Evolutionary conservation across 1,140 invertebrate genomes (phyloP), one percentile per base, ranked within the genome.

Genomic region (Listronotus bonariensis): DNA sequence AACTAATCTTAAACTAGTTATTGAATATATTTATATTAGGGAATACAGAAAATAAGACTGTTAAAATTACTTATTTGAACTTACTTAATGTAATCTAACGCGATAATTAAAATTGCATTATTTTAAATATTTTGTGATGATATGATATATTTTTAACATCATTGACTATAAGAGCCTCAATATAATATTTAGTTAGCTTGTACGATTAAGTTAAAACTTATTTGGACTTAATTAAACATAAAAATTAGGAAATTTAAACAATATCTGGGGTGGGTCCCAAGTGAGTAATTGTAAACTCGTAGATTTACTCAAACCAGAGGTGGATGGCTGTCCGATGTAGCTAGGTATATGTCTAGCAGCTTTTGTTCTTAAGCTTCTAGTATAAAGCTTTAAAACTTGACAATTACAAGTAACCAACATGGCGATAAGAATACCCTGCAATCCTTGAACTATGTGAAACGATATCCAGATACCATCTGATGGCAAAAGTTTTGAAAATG

Each of bases 401-500:
- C 85, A 87, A 75, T 88, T 88, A 75, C 87, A 88, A 7, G 86
- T 86, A 53, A 87, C 86, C 53, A 85, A 81, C 62, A 88, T 75
- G 3, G 87, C 83, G 9, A 87, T 82, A 32, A 85, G 78, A 38
- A 87, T 81, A 20, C 87, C 87, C 78, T 88, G 82, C 68, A 83
- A 72, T 8, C 76, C 76, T 65, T 82, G 80, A 15, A 75, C 74
- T 12, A 82, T 74, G 68, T 82, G 80, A 73, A 81, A 84, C 11
- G 77, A 74, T 40, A 82, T 77, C 80, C 81, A 82, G 11, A 77
- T 68, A 4, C 74, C 48, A n/a, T 77, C 74, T 14, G 72, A 74
- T 51, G 72, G 68, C 10, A 68, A 65, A 8, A 77, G 56, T 61
- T 75, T 77, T 14, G 69, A 69, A 3, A 76, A 46, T 11, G 72